Conservation (phyloP, 1,140 invertebrate genomes). For the Drosophila pallidifrons region DNA sequence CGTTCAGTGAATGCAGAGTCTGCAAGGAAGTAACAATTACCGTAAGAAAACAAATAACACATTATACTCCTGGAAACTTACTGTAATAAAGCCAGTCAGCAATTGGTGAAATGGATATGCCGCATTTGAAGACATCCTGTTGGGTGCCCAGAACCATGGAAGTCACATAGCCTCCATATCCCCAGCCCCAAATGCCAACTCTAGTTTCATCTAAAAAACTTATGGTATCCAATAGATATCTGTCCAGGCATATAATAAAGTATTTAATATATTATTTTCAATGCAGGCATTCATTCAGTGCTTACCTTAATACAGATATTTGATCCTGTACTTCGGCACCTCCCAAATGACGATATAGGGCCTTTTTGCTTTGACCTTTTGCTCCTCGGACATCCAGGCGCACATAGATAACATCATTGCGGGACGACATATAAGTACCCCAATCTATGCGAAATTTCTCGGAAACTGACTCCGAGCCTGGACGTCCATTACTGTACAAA, state of each 20-base stretch:
- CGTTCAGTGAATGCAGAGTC: slow-evolving; percentile 98
- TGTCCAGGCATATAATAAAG: slow-evolving; percentile 73
- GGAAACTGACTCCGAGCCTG: slow-evolving; percentile 94
- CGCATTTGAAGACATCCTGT: slow-evolving; percentile 95
- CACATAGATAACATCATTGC: slow-evolving; percentile 95
- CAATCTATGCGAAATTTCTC: slow-evolving; percentile 94
- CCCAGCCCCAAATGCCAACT: slow-evolving; percentile 98
- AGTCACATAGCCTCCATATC: slow-evolving; percentile 97
- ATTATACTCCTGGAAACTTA: slow-evolving; percentile 85
- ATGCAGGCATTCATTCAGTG: background rate
- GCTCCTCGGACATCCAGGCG: slow-evolving; percentile 95
- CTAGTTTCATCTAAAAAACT: slow-evolving; percentile 94
- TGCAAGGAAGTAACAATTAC: slow-evolving; percentile 77
- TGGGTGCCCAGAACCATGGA: slow-evolving; percentile 94
- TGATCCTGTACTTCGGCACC: slow-evolving; percentile 95
- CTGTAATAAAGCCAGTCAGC: slow-evolving; percentile 98
- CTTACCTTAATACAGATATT: slow-evolving; percentile 91
- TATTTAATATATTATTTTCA: background rate
- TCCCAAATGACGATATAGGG: slow-evolving; percentile 92
- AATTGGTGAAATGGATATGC: slow-evolving; percentile 96
- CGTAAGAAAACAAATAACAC: background rate
- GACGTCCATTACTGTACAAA: slow-evolving; percentile 92
- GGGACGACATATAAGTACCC: slow-evolving; percentile 96
- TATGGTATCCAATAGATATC: slow-evolving; percentile 92
- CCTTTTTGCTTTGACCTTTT: slow-evolving; percentile 91